Base-by-base conservation (phyloP, 1,140 invertebrate species). In the Muscidifurax raptorellus region DNA sequence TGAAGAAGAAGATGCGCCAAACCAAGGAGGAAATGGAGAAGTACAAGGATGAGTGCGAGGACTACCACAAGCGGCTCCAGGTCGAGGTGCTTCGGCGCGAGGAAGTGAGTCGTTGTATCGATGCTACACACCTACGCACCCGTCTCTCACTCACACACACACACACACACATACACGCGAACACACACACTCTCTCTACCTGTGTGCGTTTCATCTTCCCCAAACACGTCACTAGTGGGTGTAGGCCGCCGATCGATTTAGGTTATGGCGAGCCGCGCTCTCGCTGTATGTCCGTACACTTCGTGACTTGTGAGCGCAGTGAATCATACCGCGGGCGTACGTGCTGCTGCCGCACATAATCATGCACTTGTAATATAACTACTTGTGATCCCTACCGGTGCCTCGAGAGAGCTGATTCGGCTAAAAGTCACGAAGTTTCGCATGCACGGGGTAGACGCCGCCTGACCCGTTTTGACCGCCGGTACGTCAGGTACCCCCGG, bases 1-100 rank as follows among this genome's bases (percentile, higher is more conserved):
- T 99, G 87, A 99, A 99, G 95, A 99, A 99, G 95, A 99, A 99
- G 96, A 99, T 99, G 98, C 95, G 97, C 89, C 97, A 98, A 92
- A 97, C 98, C 86, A 99, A 99, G 94, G 98, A 99, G 92, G 98
- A 99, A 95, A 97, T 98, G 96, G 98, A 99, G 93, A 96, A 97
- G 93, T 98, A 97, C 94, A 98, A 98, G 94, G 98, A 99, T 93
- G 97, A 98, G 92, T 97, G 96, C 91, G 97, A 98, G 93, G 97
- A 98, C 92, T 96, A 96, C 92, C 96, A 97, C 93, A 97, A 97
- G 95, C 95, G 96, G 92, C 94, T 98, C 90, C 97, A 98, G 94
- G 94, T 96, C 90, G 97, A 98, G 95, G 95, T 97, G 92, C 96
- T 97, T 94, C 95, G 97, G 92, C 96, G 97, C 92, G 97, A 98